These are phyloP conservation scores for Hemibagrus guttatus DNA, from an alignment of 2,797 vertebrate genomes.

Conservation along the genomic window DNA sequence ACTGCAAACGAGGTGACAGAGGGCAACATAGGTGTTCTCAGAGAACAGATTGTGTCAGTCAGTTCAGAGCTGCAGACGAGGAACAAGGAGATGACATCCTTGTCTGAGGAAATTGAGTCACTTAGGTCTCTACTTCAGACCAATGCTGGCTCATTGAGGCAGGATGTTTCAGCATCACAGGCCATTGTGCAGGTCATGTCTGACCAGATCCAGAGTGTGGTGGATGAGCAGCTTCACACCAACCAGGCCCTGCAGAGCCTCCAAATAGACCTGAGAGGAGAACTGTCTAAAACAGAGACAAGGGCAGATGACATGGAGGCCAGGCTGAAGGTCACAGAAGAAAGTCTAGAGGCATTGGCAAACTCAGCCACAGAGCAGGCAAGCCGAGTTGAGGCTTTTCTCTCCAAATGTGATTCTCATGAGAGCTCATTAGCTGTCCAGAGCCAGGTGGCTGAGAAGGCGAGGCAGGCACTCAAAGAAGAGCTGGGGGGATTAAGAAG, in stretches of 20 bases:
- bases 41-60: conserved; percentile 80
- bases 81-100: conserved; percentile 83
- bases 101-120: conserved; percentile 82
- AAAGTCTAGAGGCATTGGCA: conserved; percentile 63
- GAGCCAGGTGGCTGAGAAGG: conserved; percentile 59
- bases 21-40: conserved; percentile 73
- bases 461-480: conserved; percentile 63
- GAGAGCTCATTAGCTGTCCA: conserved; percentile 71
- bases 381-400: conserved; percentile 72
- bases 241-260: conserved; percentile 58
- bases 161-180: conserved; percentile 75
- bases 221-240: conserved; percentile 69
- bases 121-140: conserved; percentile 78
- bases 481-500: conserved; percentile 75
- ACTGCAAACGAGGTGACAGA: conserved; percentile 70
- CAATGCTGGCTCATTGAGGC: conserved; percentile 71
- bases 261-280: conserved; percentile 62
- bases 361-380: conserved; percentile 63
- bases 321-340: conserved; percentile 77
- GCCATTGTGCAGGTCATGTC: conserved; percentile 67
- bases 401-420: conserved; percentile 70
- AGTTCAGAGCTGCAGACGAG: conserved; percentile 87
- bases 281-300: conserved; percentile 64
- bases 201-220: conserved; percentile 69
- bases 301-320: conserved; percentile 73